Percentiles rank a stretch among this genome's conserved stretches.
phyloP scores from a whole-genome alignment of 2,888 invertebrate species.

The Sericinus montela region DNA sequence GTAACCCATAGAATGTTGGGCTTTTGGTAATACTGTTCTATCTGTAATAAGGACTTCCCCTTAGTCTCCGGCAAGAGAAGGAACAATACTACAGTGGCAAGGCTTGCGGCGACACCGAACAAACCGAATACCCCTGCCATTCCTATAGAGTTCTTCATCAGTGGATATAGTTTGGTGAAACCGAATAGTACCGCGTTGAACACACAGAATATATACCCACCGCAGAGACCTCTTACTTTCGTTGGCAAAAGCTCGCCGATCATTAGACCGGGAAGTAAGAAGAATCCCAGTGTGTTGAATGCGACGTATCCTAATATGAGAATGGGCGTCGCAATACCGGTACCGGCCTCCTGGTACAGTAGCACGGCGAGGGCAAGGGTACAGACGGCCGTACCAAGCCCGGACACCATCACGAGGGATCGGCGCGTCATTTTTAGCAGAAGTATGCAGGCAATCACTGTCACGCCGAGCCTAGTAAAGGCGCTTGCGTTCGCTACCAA shows the following conservation, averaged over 20 bases:
- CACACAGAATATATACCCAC: slow-evolving; percentile 85
- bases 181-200: slow-evolving; percentile 84
- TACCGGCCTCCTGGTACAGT: slow-evolving; percentile 42
- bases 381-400: slow-evolving; percentile 82
- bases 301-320: slow-evolving; percentile 84
- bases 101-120: slow-evolving; percentile 82
- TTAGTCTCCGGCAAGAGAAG: slow-evolving; percentile 87
- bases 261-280: slow-evolving; percentile 87
- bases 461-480: slow-evolving; percentile 81
- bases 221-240: slow-evolving; percentile 85
- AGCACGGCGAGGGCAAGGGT: slow-evolving; percentile 77
- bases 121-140: slow-evolving; percentile 84
- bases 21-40: slow-evolving; percentile 88
- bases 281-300: slow-evolving; percentile 85
- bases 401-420: slow-evolving; percentile 82
- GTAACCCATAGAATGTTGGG: slow-evolving; percentile 81
- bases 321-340: slow-evolving; percentile 44
- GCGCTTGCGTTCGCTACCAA: slow-evolving; percentile 85
- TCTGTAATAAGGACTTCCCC: slow-evolving; percentile 83
- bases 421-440: slow-evolving; percentile 83
- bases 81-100: slow-evolving; percentile 83
- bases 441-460: slow-evolving; percentile 82
- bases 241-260: slow-evolving; percentile 87
- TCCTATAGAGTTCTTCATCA: slow-evolving; percentile 79
- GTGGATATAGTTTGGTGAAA: slow-evolving; percentile 85